A percentile compares a stretch with the other conserved stretches of the same genome.
Conservation (phyloP, 2,888 invertebrate genomes). For the Eilema griseolum region DNA sequence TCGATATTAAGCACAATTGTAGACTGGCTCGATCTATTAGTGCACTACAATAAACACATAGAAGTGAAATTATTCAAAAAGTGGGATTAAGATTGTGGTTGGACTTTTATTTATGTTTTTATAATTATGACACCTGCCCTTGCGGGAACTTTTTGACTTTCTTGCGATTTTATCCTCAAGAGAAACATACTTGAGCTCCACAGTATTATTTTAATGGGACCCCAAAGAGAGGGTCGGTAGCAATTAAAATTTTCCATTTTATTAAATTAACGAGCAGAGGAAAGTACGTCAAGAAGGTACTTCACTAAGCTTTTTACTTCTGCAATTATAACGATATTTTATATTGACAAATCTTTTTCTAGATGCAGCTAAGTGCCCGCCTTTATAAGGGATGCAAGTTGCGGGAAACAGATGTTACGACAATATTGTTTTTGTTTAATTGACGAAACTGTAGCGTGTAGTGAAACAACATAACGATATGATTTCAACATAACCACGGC, state of each 20-base stretch:
- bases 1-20: not conserved
- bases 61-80: not conserved
- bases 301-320: constrained; percentile 52
- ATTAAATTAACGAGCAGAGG: constrained; percentile 69
- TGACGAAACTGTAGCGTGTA: not conserved
- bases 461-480: not conserved
- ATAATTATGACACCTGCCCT: constrained; percentile 37
- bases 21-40: not conserved
- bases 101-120: constrained; percentile 3
- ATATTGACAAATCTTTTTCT: constrained; percentile 33
- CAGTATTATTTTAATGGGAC: constrained; percentile 67
- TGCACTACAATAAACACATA: not conserved
- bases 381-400: not conserved
- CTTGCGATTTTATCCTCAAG: constrained; percentile 56
- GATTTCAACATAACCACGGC: too few relatives aligned
- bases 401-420: not conserved
- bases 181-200: constrained; percentile 59
- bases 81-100: not conserved
- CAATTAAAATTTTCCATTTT: constrained; percentile 75
- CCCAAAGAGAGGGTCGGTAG: constrained; percentile 59
- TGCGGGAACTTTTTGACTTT: constrained; percentile 48
- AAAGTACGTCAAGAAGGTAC: constrained; percentile 55
- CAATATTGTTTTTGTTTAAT: not conserved
- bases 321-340: constrained; percentile 40
- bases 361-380: not conserved